phyloP scores from a whole-genome alignment of 2,113 vertebrate genomes.

The Orthochromis malagaraziensis region DNA sequence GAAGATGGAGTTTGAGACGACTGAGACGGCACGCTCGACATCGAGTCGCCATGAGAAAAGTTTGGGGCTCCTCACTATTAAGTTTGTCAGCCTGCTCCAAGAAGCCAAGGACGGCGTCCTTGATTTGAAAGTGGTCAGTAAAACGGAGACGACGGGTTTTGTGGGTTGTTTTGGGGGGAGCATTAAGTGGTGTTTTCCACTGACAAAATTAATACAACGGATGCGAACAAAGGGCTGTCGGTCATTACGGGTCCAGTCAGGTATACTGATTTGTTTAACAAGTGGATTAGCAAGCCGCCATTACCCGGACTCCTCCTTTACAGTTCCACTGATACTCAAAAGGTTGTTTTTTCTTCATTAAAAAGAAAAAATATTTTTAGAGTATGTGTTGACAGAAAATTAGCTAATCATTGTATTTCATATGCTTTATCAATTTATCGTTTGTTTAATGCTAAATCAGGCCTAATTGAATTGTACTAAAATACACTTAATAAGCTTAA shows the following conservation, averaged over 20 bases:
- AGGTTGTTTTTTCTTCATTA: not conserved
- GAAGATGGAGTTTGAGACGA: constrained; percentile 48
- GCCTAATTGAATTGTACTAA: not conserved
- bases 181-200: not conserved
- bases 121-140: constrained; percentile 81
- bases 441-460: not conserved
- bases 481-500: not conserved
- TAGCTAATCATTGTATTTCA: not conserved
- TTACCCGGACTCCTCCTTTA: not conserved
- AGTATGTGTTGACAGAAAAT: not conserved
- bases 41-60: constrained; percentile 79
- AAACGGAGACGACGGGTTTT: not conserved
- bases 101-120: constrained; percentile 74
- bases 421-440: not conserved
- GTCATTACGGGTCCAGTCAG: not conserved
- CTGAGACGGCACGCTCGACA: constrained; percentile 54
- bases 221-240: constrained; percentile 40
- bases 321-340: not conserved
- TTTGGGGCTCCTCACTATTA: constrained; percentile 75
- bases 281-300: constrained; percentile 38
- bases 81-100: constrained; percentile 73
- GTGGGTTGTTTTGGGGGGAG: not conserved
- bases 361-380: not conserved
- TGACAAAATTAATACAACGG: not conserved
- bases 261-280: constrained; percentile 39